Percentiles rank a stretch among this genome's conserved stretches.
phyloP scores from a whole-genome alignment of 2,113 vertebrate species.

The Rhinopomastus cyanomelas region DNA sequence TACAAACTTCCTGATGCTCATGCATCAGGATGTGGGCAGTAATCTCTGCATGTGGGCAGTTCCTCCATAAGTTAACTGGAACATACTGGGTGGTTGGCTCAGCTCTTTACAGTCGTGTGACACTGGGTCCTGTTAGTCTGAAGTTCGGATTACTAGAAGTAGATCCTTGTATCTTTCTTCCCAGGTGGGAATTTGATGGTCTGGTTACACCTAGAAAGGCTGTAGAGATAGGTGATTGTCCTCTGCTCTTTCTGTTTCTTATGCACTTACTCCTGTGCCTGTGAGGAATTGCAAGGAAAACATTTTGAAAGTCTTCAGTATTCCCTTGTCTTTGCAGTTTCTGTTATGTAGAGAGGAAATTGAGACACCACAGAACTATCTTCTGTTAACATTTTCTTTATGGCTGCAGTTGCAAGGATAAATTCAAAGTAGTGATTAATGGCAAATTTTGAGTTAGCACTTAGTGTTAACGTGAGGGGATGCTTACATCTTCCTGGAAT shows the following conservation, averaged over 20 bases:
- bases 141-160: neutral
- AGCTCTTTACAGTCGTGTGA: neutral
- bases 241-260: neutral
- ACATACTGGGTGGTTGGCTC: neutral
- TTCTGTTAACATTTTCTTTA: neutral
- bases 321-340: neutral
- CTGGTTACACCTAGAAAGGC: neutral
- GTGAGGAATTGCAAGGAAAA: neutral
- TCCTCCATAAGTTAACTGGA: neutral
- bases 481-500: neutral
- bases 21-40: neutral
- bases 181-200: neutral
- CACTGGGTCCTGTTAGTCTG: neutral
- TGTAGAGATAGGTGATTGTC: neutral
- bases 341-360: neutral
- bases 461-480: neutral
- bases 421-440: neutral
- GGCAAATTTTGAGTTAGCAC: neutral
- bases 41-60: neutral
- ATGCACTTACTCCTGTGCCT: neutral
- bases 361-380: neutral
- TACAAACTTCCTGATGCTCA: neutral
- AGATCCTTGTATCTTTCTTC: neutral
- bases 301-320: neutral
- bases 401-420: neutral